Conservation (phyloP, 1,140 invertebrate species). For the Drosophila repletoides region DNA sequence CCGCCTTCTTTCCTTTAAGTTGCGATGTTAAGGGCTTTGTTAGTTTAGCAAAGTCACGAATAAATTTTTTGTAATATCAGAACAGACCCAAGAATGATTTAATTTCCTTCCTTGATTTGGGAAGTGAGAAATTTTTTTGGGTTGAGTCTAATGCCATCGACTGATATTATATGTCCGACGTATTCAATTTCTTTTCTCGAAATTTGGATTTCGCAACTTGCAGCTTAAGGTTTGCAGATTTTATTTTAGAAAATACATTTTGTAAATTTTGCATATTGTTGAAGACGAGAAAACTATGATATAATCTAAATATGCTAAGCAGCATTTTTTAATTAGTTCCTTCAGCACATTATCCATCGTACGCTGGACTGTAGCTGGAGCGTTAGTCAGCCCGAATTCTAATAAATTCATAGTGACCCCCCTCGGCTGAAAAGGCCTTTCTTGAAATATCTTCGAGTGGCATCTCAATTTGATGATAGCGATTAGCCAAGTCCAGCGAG, state of each 20-base stretch:
- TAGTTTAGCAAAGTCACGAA: constrained; percentile 51
- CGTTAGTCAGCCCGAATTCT: constrained; percentile 58
- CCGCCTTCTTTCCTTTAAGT: constrained; percentile 30
- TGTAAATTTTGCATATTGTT: constrained; percentile 57
- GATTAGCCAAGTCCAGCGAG: constrained; percentile 82
- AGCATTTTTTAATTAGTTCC: constrained; percentile 29
- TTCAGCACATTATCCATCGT: constrained; percentile 15
- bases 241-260: constrained; percentile 76
- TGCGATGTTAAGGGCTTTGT: constrained; percentile 31
- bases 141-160: constrained; percentile 44
- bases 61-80: constrained; percentile 54
- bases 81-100: constrained; percentile 52
- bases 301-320: constrained; percentile 52
- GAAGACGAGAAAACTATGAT: constrained; percentile 44
- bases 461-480: constrained; percentile 83
- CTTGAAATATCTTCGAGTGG: constrained; percentile 69
- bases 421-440: constrained; percentile 81
- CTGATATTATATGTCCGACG: constrained; percentile 67
- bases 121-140: constrained; percentile 45
- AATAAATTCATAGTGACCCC: constrained; percentile 56
- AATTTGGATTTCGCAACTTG: constrained; percentile 36
- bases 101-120: constrained; percentile 52
- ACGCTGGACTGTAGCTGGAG: constrained; percentile 60
- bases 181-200: constrained; percentile 35
- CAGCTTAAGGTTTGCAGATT: constrained; percentile 46